A percentile compares a stretch with the other conserved stretches of the same genome.
phyloP scores from a whole-genome alignment of 2,888 invertebrate species.

The Trileptium ribeirensis region DNA sequence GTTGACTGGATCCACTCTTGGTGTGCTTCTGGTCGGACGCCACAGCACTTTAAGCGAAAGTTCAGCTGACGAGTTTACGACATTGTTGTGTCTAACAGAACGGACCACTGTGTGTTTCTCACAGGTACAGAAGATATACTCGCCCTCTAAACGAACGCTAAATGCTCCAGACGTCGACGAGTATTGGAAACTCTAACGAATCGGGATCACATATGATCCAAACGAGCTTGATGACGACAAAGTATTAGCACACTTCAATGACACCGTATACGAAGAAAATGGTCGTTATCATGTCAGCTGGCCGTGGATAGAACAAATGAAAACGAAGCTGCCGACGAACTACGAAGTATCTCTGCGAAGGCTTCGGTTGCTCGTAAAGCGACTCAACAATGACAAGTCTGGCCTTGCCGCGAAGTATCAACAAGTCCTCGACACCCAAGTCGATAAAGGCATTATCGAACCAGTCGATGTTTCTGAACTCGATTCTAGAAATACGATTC shows the following conservation, averaged over 20 bases:
- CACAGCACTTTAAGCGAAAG: background rate
- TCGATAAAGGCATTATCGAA: background rate
- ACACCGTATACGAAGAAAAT: background rate
- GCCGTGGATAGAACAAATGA: background rate
- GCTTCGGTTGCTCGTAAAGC: background rate
- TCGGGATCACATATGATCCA: background rate
- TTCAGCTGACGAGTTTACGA: background rate
- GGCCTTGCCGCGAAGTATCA: background rate
- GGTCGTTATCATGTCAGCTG: background rate
- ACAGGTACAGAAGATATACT: too few species aligned
- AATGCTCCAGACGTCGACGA: background rate
- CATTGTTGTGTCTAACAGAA: too few species aligned
- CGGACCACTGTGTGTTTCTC: too few species aligned
- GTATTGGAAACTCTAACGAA: background rate
- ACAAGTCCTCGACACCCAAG: background rate
- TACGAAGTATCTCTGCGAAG: background rate
- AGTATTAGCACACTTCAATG: background rate
- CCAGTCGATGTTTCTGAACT: background rate
- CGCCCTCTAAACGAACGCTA: too few species aligned
- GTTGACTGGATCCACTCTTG: background rate
- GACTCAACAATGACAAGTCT: background rate
- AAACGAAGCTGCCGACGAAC: background rate
- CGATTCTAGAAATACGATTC: background rate
- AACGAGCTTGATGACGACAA: background rate
- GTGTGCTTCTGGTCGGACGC: background rate